Base-by-base conservation (phyloP, 2,113 vertebrate genomes). In the Pangasianodon gigas region DNA sequence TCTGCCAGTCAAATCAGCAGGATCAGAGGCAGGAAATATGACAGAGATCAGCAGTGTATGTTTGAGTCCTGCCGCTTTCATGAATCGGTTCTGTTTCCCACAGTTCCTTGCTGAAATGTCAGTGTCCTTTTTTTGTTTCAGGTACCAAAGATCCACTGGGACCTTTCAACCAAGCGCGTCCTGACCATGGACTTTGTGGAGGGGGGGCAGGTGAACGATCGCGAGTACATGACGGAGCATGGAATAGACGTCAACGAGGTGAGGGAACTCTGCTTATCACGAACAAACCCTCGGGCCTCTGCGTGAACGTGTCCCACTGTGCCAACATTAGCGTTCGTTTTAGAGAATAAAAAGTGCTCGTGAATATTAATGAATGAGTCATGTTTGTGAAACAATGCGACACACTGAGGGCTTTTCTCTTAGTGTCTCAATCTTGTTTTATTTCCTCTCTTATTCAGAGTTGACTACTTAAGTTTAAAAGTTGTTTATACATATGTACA, bases 141-240 rank as follows among this genome's bases (percentile, higher is more conserved):
- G 98, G 95, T 99, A 29, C 98, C 98, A 4, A 95, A 91, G 51
- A 98, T 99, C 93, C 95, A 97, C 92, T 99, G 98, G 98, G 96
- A 99, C 11, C 94, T 99, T 77, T 99, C 97, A 60, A 98, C 97
- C 51, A 97, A 95, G 87, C 96, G 98, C 0, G 96, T 99, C 79
- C 96, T 99, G 84, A 97, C 97, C 91, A 99, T 99, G 98, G 98
- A 99, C 71, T 99, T 99, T 90, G 95, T 96, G 84, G 98, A 99
- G 13, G 98, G 98, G 0, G 98, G 98, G 10, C 98, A 99, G 92
- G 97, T 99, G 94, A 98, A 99, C 0, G 98, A 99, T 94, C 94
- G 93, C 71, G 95, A 95, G 69, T 99, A 99, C 94, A 99, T 99
- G 97, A 96, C 96, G 91, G 94, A 65, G 89, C 97, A 99, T 58